Percentiles rank a stretch among this genome's conserved stretches.
phyloP scores from a whole-genome alignment of 2,113 vertebrate species.

The Pelobates fuscus region DNA sequence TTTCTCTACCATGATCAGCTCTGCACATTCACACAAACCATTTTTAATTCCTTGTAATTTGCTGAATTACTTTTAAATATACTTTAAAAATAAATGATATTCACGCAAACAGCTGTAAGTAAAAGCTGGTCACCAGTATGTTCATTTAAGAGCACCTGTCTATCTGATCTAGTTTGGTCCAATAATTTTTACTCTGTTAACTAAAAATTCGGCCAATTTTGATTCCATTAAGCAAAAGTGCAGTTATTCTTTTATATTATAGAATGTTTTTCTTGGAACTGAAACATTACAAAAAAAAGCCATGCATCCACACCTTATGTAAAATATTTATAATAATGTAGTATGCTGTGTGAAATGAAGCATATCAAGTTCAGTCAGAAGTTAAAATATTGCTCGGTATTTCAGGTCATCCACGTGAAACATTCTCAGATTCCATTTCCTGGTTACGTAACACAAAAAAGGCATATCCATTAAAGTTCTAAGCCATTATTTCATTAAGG shows the following conservation, averaged over 20 bases:
- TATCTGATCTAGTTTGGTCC: constrained; percentile 20
- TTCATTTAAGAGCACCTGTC: constrained; percentile 13
- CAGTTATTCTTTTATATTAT: constrained; percentile 10
- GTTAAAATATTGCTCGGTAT: no score
- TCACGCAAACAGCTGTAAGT: constrained; percentile 18
- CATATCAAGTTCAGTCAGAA: no score
- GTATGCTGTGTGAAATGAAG: no score
- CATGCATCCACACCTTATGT: neutral
- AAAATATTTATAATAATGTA: no score
- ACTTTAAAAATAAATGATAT: neutral
- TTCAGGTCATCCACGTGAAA: no score
- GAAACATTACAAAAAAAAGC: neutral
- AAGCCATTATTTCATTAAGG: no score
- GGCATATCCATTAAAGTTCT: no score
- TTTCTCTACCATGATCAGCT: no score
- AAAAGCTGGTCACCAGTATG: neutral
- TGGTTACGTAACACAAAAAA: no score
- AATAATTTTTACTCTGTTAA: constrained; percentile 11
- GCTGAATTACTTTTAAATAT: constrained; percentile 4
- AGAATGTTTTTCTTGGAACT: neutral
- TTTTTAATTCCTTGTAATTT: no score
- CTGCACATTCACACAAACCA: no score
- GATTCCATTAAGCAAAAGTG: constrained; percentile 18
- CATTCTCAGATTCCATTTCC: no score
- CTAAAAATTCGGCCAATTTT: constrained; percentile 18